Percentiles rank a stretch among this genome's conserved stretches.
Evolutionary conservation across 2,113 vertebrate genomes (phyloP).

Genomic region (Daphoenositta chrysoptera): DNA sequence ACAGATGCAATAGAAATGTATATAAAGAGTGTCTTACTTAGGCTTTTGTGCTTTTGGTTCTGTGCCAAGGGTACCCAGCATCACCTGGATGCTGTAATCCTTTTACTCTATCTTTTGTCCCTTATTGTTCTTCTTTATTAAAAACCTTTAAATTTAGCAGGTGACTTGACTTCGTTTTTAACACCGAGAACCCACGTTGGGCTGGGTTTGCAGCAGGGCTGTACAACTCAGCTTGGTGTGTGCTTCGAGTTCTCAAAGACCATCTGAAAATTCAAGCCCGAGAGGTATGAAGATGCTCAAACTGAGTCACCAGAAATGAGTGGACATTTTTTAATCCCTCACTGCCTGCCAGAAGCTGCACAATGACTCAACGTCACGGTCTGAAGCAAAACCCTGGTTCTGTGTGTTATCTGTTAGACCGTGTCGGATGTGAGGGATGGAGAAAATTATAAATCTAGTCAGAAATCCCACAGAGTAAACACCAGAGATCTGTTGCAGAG

Average conservation of each 20-base stretch:
- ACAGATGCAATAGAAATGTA: no score
- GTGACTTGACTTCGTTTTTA: no score
- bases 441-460: background rate
- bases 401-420: background rate
- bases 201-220: background rate
- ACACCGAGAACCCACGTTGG: accelerated
- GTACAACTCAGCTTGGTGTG: background rate
- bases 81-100: no score
- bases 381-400: background rate
- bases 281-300: background rate
- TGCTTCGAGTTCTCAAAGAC: background rate
- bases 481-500: background rate
- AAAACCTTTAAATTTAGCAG: no score
- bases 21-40: no score
- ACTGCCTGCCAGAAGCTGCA: background rate
- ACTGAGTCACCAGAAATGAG: conserved; percentile 16
- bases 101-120: no score
- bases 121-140: no score
- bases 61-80: no score
- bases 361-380: background rate
- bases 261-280: background rate
- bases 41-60: no score
- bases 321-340: background rate
- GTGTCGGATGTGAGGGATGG: background rate
- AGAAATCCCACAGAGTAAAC: background rate